These are phyloP conservation scores for Tringa solitaria DNA, from an alignment of 2,113 vertebrate genomes.

Conservation along the genomic window DNA sequence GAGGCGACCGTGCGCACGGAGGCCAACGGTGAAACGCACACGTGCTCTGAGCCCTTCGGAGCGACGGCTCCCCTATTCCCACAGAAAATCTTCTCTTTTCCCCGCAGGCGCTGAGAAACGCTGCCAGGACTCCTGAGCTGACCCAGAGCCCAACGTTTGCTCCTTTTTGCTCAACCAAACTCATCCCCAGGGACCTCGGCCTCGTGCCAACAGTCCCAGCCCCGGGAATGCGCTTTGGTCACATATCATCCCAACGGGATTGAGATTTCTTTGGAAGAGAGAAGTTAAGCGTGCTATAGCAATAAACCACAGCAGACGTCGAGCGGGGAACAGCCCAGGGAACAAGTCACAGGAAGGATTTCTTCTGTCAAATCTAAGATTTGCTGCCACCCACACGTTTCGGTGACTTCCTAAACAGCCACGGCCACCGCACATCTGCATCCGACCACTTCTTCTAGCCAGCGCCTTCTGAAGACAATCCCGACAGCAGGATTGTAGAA, in stretches of 20 bases:
- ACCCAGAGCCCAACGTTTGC: accelerated
- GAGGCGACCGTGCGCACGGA: accelerated
- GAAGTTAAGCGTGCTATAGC: accelerated
- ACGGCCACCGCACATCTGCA: accelerated
- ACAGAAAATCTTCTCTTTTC: too few relatives aligned
- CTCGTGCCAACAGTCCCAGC: accelerated
- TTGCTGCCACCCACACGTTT: accelerated
- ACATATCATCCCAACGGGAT: accelerated
- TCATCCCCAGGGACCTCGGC: accelerated
- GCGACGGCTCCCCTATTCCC: background rate
- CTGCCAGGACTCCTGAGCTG: accelerated
- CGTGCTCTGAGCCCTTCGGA: background rate
- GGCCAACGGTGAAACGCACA: accelerated
- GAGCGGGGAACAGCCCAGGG: too few relatives aligned
- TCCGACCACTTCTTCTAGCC: background rate
- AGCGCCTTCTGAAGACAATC: background rate
- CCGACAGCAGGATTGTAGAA: background rate
- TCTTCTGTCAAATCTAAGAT: background rate
- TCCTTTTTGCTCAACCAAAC: background rate
- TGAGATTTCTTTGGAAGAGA: background rate
- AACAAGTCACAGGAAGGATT: background rate
- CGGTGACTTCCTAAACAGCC: background rate
- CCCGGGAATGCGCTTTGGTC: accelerated
- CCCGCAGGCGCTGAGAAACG: background rate
- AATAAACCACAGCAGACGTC: background rate